Conservation (phyloP, 1,140 invertebrate species). For the Drosophila obscura region DNA sequence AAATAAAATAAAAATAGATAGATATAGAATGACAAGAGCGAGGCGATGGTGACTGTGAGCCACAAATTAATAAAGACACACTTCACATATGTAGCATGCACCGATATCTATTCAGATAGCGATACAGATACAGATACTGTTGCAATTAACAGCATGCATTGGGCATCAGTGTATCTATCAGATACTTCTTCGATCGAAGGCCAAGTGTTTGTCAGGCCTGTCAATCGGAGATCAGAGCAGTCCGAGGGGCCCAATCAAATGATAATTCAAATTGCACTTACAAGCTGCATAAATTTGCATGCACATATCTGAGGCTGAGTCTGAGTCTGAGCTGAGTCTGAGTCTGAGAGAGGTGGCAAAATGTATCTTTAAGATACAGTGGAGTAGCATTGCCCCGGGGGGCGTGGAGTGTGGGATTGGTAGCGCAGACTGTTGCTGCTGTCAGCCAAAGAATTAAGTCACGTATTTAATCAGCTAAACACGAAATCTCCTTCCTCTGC, state of each 20-base stretch:
- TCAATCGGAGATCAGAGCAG: constrained; percentile 17
- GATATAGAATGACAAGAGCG: neutral
- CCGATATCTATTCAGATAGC: too few species aligned
- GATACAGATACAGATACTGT: constrained; percentile 36
- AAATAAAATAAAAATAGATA: constrained; percentile 41
- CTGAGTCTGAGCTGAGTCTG: too few species aligned
- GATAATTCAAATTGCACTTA: constrained; percentile 41
- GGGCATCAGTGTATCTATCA: too few species aligned
- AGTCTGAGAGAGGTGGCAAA: constrained; percentile 2
- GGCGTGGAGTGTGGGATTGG: too few species aligned
- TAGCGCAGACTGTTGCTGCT: constrained; percentile 26
- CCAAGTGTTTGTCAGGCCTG: constrained; percentile 11
- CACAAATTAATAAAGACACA: constrained; percentile 48
- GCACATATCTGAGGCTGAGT: too few species aligned
- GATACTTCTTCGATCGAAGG: constrained; percentile 11
- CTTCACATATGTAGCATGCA: neutral
- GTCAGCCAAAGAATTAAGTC: constrained; percentile 75
- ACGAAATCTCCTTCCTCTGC: constrained; percentile 42
- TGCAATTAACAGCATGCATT: constrained; percentile 48
- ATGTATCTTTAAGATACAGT: constrained; percentile 49
- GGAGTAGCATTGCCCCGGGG: constrained; percentile 2
- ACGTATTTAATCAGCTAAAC: constrained; percentile 81
- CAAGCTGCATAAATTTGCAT: constrained; percentile 43
- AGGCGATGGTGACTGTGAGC: constrained; percentile 8
- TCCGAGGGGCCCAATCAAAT: constrained; percentile 17